Base-by-base conservation (phyloP, 2,113 vertebrate species). In the Burhinus bistriatus region DNA sequence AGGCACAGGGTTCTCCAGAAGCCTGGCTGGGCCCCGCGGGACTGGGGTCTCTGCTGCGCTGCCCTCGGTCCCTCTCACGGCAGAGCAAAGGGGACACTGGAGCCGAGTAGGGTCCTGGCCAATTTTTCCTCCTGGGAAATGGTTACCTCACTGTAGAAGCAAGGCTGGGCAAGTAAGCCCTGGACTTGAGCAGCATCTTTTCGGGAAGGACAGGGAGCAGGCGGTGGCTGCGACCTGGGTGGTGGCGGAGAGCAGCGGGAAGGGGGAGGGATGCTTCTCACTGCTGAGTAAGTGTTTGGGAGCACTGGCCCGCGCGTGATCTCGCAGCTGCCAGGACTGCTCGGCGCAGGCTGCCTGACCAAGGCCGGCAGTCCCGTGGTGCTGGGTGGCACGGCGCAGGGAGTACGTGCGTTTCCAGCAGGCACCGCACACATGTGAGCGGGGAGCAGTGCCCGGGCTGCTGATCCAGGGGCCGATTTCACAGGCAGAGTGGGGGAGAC, bases 221-320 rank as follows among this genome's bases (percentile, higher is more conserved):
- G n/a, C 1, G 2, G 36, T 21, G 55, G 34, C 62, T 47, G 93
- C 2, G 27, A 3, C 20, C 25, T 4, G 86, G 57, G 23, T 1
- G 72, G 7, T 38, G 78, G 8, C 54, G 57, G 89, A 34, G 77
- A 61, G 68, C 82, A 52, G 80, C 1, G 9, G 51, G 62, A 52
- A 49, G 78, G 38, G 45, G 64, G 42, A 81, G 59, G 21, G 23
- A 69, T 75, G 88, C 49, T 55, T 68, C 78, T 77, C 2, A 0
- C 34, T 83, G 91, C 89, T 90, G 78, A 81, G 45, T 23, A 25
- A 77, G 94, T 38, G 87, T 76, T 83, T 25, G 77, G 77, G 70
- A 88, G 62, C 9, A 0, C 59, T 20, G 68, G 19, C 23, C 64
- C 0, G 2, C 2, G 0, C 9, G 25, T 75, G 91, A 83, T 73